Conservation (phyloP, 2,113 vertebrate genomes). For the Saguinus imperator region DNA sequence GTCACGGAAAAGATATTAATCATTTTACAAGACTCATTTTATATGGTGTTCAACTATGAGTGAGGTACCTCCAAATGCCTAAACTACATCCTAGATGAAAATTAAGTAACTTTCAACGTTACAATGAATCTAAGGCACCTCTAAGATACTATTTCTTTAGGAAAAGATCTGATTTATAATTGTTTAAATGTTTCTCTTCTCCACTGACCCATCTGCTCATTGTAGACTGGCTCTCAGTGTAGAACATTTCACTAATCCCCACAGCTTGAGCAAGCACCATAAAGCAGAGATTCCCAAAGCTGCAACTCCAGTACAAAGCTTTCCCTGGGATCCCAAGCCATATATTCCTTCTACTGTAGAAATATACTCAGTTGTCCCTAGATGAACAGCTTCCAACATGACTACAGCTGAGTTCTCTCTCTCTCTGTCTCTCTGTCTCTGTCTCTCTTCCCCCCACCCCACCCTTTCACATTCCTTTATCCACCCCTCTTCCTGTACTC, state of each 20-base stretch:
- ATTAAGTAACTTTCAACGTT: constrained; percentile 17
- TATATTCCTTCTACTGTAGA: background rate
- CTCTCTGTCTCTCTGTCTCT: too few relatives aligned
- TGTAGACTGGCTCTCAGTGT: background rate
- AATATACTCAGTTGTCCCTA: background rate
- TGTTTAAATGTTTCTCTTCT: background rate
- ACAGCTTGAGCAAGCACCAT: background rate
- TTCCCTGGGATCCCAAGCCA: too few relatives aligned
- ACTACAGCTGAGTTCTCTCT: background rate
- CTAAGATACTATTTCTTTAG: background rate
- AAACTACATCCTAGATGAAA: background rate
- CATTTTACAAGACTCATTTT: background rate
- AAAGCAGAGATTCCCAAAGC: background rate
- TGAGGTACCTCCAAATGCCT: background rate
- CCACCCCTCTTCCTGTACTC: background rate
- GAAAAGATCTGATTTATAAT: background rate
- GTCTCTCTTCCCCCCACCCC: too few relatives aligned
- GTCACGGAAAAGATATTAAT: background rate
- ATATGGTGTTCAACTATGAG: background rate
- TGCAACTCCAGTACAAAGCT: background rate
- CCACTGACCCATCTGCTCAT: background rate
- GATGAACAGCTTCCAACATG: background rate
- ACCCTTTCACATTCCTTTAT: background rate
- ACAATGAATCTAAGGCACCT: background rate
- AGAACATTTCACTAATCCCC: background rate